Evolutionary conservation across 2,888 invertebrate genomes (phyloP).

Genomic region (Heliconius cydno): DNA sequence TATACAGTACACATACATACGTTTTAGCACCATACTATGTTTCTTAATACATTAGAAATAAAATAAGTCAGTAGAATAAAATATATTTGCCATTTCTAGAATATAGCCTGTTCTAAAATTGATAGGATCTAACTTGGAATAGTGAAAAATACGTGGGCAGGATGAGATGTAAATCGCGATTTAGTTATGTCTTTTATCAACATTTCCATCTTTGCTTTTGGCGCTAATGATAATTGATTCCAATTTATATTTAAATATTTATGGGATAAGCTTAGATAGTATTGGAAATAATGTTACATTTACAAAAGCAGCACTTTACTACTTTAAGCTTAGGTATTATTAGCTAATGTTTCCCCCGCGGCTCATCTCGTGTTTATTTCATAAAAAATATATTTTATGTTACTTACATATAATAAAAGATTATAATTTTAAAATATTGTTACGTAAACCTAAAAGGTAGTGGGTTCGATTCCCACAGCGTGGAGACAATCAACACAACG

Average conservation of each 20-base stretch:
- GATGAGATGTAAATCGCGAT: constrained; percentile 62
- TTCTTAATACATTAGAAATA: background rate
- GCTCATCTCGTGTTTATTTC: no score
- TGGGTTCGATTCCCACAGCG: no score
- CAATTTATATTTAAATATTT: constrained; percentile 57
- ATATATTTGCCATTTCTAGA: constrained; percentile 16
- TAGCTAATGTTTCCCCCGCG: no score
- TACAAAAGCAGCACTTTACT: background rate
- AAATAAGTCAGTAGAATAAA: background rate
- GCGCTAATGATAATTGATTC: constrained; percentile 75
- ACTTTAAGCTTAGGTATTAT: no score
- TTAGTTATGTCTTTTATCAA: constrained; percentile 68
- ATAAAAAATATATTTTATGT: no score
- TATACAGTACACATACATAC: no score
- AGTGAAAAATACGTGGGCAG: constrained; percentile 77
- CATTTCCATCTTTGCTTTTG: constrained; percentile 59
- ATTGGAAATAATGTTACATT: constrained; percentile 29
- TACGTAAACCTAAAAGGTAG: no score
- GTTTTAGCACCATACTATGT: no score
- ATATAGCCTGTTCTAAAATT: constrained; percentile 29
- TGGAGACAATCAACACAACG: no score
- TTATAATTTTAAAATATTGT: no score
- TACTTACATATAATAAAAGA: no score
- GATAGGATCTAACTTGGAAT: constrained; percentile 46
- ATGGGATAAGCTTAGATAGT: constrained; percentile 30